A percentile compares a stretch with the other conserved stretches of the same genome.
Conservation (phyloP, 2,888 invertebrate genomes). For the Nasonia oneida region DNA sequence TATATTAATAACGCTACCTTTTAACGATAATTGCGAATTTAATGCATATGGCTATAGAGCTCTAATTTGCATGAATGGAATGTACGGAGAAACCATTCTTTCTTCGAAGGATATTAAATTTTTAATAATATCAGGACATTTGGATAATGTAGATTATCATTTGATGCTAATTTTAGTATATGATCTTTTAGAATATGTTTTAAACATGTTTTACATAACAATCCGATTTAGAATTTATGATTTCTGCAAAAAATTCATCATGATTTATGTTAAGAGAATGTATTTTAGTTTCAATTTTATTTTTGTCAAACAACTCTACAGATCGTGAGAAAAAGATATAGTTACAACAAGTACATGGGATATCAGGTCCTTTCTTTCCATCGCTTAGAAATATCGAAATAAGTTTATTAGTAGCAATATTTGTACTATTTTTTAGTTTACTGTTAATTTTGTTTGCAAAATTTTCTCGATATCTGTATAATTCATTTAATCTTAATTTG, state of each 20-base stretch:
- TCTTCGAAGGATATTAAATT: constrained; percentile 66
- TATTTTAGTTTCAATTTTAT: background rate
- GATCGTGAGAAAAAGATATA: background rate
- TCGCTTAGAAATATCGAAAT: background rate
- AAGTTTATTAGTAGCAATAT: background rate
- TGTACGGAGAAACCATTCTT: constrained; percentile 66
- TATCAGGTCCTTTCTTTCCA: background rate
- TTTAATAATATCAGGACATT: constrained; percentile 50
- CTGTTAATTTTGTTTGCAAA: background rate
- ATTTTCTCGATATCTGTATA: background rate
- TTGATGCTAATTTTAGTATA: constrained; percentile 37
- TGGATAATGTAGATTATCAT: constrained; percentile 58
- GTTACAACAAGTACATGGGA: background rate
- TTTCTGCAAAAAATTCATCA: background rate
- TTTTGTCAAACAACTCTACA: background rate
- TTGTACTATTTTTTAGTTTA: background rate
- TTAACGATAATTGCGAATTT: constrained; percentile 68
- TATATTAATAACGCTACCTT: constrained; percentile 69
- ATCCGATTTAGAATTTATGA: background rate
- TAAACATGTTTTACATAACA: constrained; percentile 27
- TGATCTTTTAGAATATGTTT: background rate
- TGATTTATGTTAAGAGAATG: background rate
- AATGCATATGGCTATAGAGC: constrained; percentile 62
- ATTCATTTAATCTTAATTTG: background rate
- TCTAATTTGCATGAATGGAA: constrained; percentile 70